Evolutionary conservation across 2,113 vertebrate species (phyloP).

Genomic region (Dolichallabes microphthalmus): DNA sequence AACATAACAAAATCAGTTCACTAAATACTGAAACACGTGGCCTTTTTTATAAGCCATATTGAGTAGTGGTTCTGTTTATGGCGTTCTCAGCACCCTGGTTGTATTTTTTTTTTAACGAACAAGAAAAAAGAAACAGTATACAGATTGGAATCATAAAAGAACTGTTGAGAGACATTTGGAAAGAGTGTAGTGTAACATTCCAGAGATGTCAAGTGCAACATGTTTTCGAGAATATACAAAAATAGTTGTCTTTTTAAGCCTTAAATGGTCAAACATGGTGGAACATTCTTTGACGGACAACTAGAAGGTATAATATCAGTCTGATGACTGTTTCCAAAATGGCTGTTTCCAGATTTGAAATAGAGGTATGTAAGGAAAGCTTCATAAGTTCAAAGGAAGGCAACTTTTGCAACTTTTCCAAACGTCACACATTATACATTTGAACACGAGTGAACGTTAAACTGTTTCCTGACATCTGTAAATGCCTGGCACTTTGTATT

Average conservation of each 20-base stretch:
- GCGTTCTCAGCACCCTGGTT: slow-evolving; percentile 70
- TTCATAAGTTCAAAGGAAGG: not conserved
- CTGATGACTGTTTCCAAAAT: not conserved
- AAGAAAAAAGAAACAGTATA: slow-evolving; percentile 6
- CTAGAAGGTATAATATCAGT: not conserved
- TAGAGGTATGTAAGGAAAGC: not conserved
- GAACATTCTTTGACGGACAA: slow-evolving; percentile 5
- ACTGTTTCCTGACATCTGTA: not conserved
- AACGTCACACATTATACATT: not conserved
- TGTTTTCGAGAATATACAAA: not conserved
- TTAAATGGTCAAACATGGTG: slow-evolving; percentile 29
- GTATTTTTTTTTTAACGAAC: too few species aligned
- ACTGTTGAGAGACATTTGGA: slow-evolving; percentile 9
- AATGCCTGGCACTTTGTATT: not conserved
- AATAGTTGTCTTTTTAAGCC: slow-evolving; percentile 11
- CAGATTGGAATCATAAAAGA: slow-evolving; percentile 18
- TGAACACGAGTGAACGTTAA: not conserved
- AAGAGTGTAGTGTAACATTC: slow-evolving; percentile 10
- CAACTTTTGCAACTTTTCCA: not conserved
- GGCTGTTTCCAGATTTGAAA: slow-evolving; percentile 13
- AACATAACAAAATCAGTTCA: slow-evolving; percentile 42
- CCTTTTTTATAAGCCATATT: slow-evolving; percentile 42
- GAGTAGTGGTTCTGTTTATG: slow-evolving; percentile 53
- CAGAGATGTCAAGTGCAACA: not conserved
- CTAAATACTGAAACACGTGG: slow-evolving; percentile 53